Percentiles rank a stretch among this genome's conserved stretches.
phyloP scores from a whole-genome alignment of 1,140 invertebrate species.

The Dufourea novaeangliae region DNA sequence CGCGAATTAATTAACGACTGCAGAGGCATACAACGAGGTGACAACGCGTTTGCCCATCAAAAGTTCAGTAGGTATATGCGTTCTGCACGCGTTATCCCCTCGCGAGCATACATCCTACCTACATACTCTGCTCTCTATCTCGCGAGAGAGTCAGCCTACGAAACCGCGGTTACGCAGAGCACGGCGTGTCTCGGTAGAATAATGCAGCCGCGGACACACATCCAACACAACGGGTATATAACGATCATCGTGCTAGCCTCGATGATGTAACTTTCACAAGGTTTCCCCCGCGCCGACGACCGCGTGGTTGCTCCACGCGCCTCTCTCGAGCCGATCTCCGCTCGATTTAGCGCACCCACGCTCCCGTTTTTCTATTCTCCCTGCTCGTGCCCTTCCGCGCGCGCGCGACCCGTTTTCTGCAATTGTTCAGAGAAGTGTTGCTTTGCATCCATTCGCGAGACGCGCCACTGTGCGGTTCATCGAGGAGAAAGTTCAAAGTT shows the following conservation, averaged over 20 bases:
- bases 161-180: slow-evolving; percentile 49
- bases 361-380: too few relatives aligned
- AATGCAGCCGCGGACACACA: slow-evolving; percentile 51
- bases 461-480: neutral
- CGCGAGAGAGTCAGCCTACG: too few relatives aligned
- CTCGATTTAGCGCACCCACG: slow-evolving; percentile 56
- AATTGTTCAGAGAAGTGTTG: too few relatives aligned
- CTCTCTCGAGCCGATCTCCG: slow-evolving; percentile 19
- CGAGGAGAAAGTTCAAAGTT: neutral
- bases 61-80: slow-evolving; percentile 2
- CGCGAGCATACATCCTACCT: slow-evolving; percentile 24
- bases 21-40: too few relatives aligned
- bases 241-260: slow-evolving; percentile 66
- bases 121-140: too few relatives aligned
- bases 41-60: slow-evolving; percentile 31
- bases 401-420: too few relatives aligned
- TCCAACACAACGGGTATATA: slow-evolving; percentile 62
- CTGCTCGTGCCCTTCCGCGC: too few relatives aligned
- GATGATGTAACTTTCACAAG: slow-evolving; percentile 77
- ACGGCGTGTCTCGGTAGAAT: slow-evolving; percentile 66
- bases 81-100: neutral
- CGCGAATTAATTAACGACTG: too few relatives aligned
- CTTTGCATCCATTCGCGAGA: too few relatives aligned
- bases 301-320: slow-evolving; percentile 43
- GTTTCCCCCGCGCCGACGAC: slow-evolving; percentile 56